Evolutionary conservation across 2,113 vertebrate genomes (phyloP), one percentile per base, ranked within the genome.

Genomic region (Aphyosemion australe): DNA sequence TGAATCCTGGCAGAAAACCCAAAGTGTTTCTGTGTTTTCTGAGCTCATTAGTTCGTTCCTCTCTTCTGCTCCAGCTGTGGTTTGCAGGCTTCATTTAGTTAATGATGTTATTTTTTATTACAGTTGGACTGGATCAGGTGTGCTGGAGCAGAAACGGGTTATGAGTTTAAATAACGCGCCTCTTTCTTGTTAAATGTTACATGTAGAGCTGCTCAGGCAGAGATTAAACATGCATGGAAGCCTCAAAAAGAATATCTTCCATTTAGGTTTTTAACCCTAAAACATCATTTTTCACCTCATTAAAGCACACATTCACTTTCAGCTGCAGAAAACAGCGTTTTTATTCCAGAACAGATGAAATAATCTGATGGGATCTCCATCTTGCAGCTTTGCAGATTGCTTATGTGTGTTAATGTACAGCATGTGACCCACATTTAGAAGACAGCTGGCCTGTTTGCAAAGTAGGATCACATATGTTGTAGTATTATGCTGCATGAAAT

Each of bases 371-470:
- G 41, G 41, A 42, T 42, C 34, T 37, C 34, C 34, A 10, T 42
- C 41, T 42, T 42, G 41, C 4, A 42, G 12, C 12, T 11, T 42
- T 12, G 12, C 10, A 42, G 63, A 74, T 70, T 74, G 61, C 63
- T 21, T 69, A 76, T 79, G 67, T 69, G 53, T 31, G 69, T 60
- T 69, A 48, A 67, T 66, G 66, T 76, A 75, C 69, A 80, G 72
- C 56, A 59, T 72, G 62, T 86, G 86, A 89, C 85, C 84, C 82
- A 88, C 77, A 85, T 89, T 60, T 69, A 66, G 61, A 70, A 73
- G 82, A 83, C 87, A 83, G 84, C 87, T 89, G 87, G 79, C 84
- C 63, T 11, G 1, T 61, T 53, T 14, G 21, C 70, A 79, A 74
- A 83, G 75, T 21, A 61, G 82, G 81, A 80, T 79, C 67, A 59